phyloP scores from a whole-genome alignment of 2,113 vertebrate species.

The Athene noctua region DNA sequence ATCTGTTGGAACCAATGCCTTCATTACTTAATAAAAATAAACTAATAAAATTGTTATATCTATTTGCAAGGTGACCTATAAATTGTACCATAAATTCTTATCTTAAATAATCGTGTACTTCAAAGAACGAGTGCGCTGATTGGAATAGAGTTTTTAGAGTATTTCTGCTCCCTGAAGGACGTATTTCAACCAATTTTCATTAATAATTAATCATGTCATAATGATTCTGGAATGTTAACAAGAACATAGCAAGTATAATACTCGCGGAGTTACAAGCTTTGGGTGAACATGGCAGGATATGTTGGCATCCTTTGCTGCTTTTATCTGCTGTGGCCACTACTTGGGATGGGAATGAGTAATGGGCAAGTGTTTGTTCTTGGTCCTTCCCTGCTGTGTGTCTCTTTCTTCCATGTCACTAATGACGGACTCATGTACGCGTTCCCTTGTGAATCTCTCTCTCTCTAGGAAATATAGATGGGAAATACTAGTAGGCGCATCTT shows the following conservation, averaged over 20 bases:
- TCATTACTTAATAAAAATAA: not conserved
- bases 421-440: rapidly evolving
- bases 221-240: constrained; percentile 4
- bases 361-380: not conserved
- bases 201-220: constrained; percentile 9
- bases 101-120: not conserved
- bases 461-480: not conserved
- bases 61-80: not conserved
- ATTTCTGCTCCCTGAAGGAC: not conserved
- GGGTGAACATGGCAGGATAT: not conserved
- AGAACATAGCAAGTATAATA: not conserved
- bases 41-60: not conserved
- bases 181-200: not conserved
- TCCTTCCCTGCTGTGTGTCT: not conserved
- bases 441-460: not conserved
- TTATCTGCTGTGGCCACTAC: not conserved
- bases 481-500: not conserved
- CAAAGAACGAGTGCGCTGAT: not conserved
- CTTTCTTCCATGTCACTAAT: not conserved
- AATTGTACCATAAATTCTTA: not conserved
- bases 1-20: not conserved
- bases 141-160: not conserved
- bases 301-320: not conserved
- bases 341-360: not conserved
- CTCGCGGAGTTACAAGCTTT: not conserved